Base-by-base conservation (phyloP, 2,113 vertebrate species). In the Poeciliopsis turrubarensis region DNA sequence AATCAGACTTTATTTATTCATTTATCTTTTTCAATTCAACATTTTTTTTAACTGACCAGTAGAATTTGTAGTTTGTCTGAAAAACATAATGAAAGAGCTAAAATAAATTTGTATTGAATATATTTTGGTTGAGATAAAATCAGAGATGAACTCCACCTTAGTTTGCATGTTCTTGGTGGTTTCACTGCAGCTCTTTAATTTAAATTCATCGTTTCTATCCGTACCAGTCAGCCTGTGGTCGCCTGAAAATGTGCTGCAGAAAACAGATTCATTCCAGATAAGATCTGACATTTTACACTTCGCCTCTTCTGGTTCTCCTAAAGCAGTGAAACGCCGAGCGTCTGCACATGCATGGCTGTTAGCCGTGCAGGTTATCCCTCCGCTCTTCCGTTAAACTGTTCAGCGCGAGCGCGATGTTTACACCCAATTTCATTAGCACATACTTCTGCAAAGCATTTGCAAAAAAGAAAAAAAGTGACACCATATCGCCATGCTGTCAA, bases 401-500 rank as follows among this genome's bases (percentile, higher is more conserved):
- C 22, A 74, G 41, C 47, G 27, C 39, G 47, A 64, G 37, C 1
- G 3, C 6, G 17, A 7, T 84, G 68, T 79, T 89, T 80, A 72
- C 70, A 84, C 75, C 44, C 61, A 68, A 79, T 86, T 75, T 79
- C 72, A 81, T 71, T 64, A 79, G 60, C 80, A 66, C 41, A 63
- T 67, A 87, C 83, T 91, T 84, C 86, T 91, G 89, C 84, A 89
- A 88, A 91, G 27, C 17, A 68, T 82, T 68, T 75, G 57, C 73
- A 69, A 51, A 72, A 74, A 62, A 34, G 62, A 26, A 78, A 72
- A 73, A 77, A 84, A 80, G 72, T 86, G 86, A 84, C 81, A 85
- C 81, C 88, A 82, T 75, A 84, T 87, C 75, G 78, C 54, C 63
- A 80, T 71, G 68, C 72, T 65, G 72, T 83, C n/a, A 76, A 91